These are phyloP conservation scores for Auanema sp. DNA, from an alignment of 2,888 invertebrate genomes.

Conservation along the genomic window DNA sequence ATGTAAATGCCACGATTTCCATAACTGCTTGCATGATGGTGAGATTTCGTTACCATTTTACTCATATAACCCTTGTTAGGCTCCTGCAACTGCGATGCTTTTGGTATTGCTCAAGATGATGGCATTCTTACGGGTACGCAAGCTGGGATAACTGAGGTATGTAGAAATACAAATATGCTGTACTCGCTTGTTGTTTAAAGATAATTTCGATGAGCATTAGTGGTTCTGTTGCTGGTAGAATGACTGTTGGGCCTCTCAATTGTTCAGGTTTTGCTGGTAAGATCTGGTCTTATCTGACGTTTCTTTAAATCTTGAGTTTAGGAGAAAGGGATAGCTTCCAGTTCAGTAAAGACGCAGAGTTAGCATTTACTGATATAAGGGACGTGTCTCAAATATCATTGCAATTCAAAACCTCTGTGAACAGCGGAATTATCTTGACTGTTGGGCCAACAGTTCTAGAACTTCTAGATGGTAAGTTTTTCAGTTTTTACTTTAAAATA, in stretches of 20 bases:
- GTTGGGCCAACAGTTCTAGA: no score
- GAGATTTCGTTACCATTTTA: no score
- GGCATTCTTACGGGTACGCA: conserved; percentile 36
- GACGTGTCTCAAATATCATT: no score
- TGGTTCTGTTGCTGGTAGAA: conserved; percentile 33
- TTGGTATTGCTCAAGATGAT: conserved; percentile 32
- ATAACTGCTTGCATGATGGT: conserved; percentile 40
- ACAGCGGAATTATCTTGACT: no score
- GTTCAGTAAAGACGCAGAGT: no score
- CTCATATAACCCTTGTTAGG: conserved; percentile 19
- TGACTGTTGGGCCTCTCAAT: conserved; percentile 45
- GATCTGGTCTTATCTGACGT: no score
- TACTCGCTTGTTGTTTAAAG: background rate
- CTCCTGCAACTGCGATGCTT: conserved; percentile 49
- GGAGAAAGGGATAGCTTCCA: no score
- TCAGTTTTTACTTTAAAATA: no score
- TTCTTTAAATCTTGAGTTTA: no score
- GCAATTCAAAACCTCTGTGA: no score
- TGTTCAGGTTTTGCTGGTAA: conserved; percentile 46
- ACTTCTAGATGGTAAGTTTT: no score
- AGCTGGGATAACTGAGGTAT: conserved; percentile 45
- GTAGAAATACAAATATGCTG: conserved; percentile 11
- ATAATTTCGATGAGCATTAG: conserved; percentile 32
- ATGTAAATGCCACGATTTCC: conserved; percentile 33
- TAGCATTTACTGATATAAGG: no score